Evolutionary conservation across 1,140 invertebrate species (phyloP), one percentile per base, ranked within the genome.

Genomic region (Bombus waltoni): DNA sequence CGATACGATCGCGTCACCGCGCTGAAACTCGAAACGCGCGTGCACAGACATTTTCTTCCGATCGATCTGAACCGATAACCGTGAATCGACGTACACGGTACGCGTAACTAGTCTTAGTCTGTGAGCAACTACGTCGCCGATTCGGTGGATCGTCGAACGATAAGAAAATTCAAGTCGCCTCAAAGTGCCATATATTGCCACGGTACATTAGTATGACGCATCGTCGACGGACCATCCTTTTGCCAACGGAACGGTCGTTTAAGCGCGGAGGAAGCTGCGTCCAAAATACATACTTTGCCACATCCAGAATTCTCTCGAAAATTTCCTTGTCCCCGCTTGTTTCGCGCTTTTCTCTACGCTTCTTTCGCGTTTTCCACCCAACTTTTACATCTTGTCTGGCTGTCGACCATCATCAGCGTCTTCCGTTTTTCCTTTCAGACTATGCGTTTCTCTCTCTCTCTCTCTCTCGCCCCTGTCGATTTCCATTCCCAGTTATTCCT

Each of bases 141-240:
- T 70, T 74, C n/a, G 13, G 22, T 32, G n/a, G 22, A 40, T 66
- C 68, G n/a, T 62, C 53, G 68, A 85, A 75, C 74, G 72, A 87
- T 79, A 85, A 82, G 90, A 91, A 91, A 87, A 86, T 88, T 87
- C 65, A 65, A 90, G 80, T 47, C 74, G 66, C 83, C 68, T 81
- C 28, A 82, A 91, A 93, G 89, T 92, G 92, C 92, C 91, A 92
- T 93, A 93, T 92, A 93, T 93, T 92, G 92, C 87, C 81, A 93
- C 90, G 91, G 90, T 87, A 88, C 92, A 93, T 93, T 93, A 92
- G 86, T 90, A 91, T 93, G 92, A 93, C 90, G 87, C 88, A 93
- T 92, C 87, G 91, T 85, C 72, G 83, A 70, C 81, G 82, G 81
- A 79, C 68, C 65, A 89, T 91, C 84, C 80, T 89, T 80, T 72